These are phyloP conservation scores for Tetanocera ferruginea DNA, from an alignment of 2,888 invertebrate species.

Conservation along the genomic window DNA sequence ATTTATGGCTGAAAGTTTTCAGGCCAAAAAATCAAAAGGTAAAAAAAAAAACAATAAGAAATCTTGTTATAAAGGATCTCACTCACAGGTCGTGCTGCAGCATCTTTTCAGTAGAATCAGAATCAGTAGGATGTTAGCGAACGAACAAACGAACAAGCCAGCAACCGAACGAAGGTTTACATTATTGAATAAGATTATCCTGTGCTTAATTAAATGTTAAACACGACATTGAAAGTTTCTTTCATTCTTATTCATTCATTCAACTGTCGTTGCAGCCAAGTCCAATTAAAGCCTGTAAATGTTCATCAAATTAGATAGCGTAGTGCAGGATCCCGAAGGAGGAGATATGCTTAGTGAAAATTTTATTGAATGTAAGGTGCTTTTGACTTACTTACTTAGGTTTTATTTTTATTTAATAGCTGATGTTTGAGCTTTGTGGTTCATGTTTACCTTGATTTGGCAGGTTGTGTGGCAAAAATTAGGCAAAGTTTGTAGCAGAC, in stretches of 20 bases:
- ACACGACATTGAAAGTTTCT: not conserved
- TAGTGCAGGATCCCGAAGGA: too few species aligned
- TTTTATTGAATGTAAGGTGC: too few species aligned
- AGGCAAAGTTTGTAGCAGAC: too few species aligned
- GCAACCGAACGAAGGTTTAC: slow-evolving; percentile 6
- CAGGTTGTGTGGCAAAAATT: too few species aligned
- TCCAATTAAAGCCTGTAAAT: not conserved
- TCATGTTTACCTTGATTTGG: too few species aligned
- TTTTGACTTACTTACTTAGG: too few species aligned
- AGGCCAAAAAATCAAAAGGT: slow-evolving; percentile 17
- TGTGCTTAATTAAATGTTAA: slow-evolving; percentile 26
- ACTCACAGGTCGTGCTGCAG: not conserved
- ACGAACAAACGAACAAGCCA: not conserved
- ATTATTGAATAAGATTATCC: slow-evolving; percentile 36
- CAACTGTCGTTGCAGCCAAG: not conserved
- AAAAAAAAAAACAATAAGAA: not conserved
- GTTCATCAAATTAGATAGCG: not conserved
- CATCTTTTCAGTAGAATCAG: not conserved
- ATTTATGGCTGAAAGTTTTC: slow-evolving; percentile 25
- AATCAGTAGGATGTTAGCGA: not conserved
- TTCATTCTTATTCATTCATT: not conserved
- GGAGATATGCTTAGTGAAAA: too few species aligned
- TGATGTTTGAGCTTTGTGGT: too few species aligned
- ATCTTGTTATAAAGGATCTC: not conserved
- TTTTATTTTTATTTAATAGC: too few species aligned